Base-by-base conservation (phyloP, 2,113 vertebrate species). In the Nothobranchius furzeri region DNA sequence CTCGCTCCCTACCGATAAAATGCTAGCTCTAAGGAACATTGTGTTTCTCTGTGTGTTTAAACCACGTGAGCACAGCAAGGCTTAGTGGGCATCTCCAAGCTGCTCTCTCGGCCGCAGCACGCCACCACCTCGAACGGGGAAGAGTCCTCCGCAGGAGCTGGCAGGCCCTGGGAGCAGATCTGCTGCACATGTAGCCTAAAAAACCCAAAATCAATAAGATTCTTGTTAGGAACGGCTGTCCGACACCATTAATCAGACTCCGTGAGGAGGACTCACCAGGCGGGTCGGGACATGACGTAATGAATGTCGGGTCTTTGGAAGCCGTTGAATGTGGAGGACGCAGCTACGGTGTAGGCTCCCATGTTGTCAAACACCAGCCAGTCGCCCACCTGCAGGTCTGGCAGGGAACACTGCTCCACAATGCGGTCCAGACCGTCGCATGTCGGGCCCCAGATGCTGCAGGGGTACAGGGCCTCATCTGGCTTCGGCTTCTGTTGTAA, bases 361-460 rank as follows among this genome's bases (percentile, higher is more conserved):
- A 98, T 99, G 88, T 98, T 96, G 48, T 98, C 95, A 87, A 98
- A 99, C 3, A 99, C 87, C 92, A 99, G 90, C 98, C 96, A 98
- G 57, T 99, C 98, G 0, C 96, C 97, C 50, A 98, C 93, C 2
- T 98, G 96, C 87, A 98, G 70, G 69, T 99, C 96, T 0, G 96
- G 98, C 83, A 99, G 82, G 46, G 57, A 51, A 10, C 94, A 98
- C 57, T 94, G 92, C 83, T 99, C 96, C 0, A 96, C 95, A 2
- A 99, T 96, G 51, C 97, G 95, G 64, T 99, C 98, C 0, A 99
- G 92, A 15, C 96, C 98, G 0, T 99, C 96, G 9, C 97, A 99
- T 0, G 96, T 99, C 0, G 98, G 97, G 9, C 98, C 97, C 97
- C 98, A 99, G 67, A 99, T 95, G 77, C 97, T 99, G 89, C 95